Percentiles rank a stretch among this genome's conserved stretches.
Evolutionary conservation across 2,888 invertebrate species (phyloP).

Genomic region (Acanthosepion pharaonis): DNA sequence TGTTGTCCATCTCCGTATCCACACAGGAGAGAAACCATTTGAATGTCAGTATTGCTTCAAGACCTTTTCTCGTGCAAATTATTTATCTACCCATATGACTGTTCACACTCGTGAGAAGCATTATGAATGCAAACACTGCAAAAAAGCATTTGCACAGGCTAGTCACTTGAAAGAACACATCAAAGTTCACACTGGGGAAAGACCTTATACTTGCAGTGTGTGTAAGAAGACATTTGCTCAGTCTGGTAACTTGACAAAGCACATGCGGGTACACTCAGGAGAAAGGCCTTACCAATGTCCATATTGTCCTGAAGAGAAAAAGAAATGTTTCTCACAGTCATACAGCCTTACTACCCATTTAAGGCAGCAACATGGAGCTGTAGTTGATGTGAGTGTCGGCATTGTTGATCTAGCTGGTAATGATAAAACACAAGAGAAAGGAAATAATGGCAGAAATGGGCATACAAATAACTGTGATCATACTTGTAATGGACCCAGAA

Average conservation of each 20-base stretch:
- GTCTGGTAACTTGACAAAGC: slow-evolving; percentile 63
- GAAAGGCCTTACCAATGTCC: slow-evolving; percentile 46
- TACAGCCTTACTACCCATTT: slow-evolving; percentile 39
- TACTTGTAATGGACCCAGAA: background rate
- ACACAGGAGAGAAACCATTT: slow-evolving; percentile 62
- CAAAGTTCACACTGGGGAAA: slow-evolving; percentile 61
- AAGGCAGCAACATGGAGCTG: slow-evolving; percentile 38
- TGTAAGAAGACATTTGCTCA: slow-evolving; percentile 64
- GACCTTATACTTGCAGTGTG: slow-evolving; percentile 59
- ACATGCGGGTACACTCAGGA: slow-evolving; percentile 51
- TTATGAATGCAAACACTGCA: slow-evolving; percentile 60
- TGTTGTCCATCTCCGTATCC: slow-evolving; percentile 59
- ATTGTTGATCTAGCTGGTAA: background rate
- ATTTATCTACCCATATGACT: slow-evolving; percentile 62
- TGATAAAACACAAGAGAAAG: background rate
- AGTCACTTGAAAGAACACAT: slow-evolving; percentile 63
- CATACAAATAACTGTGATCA: background rate
- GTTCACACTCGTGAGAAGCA: slow-evolving; percentile 64
- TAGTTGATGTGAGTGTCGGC: slow-evolving; percentile 6
- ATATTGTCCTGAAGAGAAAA: slow-evolving; percentile 3
- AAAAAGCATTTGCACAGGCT: slow-evolving; percentile 61
- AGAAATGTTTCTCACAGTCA: slow-evolving; percentile 40
- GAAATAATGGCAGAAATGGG: background rate
- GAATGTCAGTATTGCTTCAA: slow-evolving; percentile 61
- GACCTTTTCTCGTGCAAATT: slow-evolving; percentile 63